Percentiles rank a stretch among this genome's conserved stretches.
Evolutionary conservation across 2,888 invertebrate genomes (phyloP).

Genomic region (Oligia strigilis): DNA sequence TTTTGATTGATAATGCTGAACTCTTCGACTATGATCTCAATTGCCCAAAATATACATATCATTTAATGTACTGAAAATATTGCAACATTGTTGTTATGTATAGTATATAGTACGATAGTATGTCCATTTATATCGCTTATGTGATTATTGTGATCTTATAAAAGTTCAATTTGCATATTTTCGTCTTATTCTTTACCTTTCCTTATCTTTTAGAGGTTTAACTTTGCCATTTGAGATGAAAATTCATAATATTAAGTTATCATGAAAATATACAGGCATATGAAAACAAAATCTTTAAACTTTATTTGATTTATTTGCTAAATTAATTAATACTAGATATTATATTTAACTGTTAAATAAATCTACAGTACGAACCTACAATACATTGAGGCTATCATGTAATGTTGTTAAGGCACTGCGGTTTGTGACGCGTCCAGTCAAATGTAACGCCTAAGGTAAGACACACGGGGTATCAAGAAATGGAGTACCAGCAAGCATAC

Average conservation of each 20-base stretch:
- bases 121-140: conserved; percentile 4
- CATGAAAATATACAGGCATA: background rate
- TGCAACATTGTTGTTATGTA: background rate
- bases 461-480: conserved; percentile 8
- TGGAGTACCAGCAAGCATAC: background rate
- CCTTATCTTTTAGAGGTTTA: background rate
- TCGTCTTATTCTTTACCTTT: conserved; percentile 13
- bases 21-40: background rate
- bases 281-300: conserved; percentile 10
- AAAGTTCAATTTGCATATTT: conserved; percentile 20
- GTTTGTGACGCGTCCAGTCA: conserved; percentile 16
- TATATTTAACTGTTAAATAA: conserved; percentile 60
- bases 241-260: background rate
- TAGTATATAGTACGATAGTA: too few relatives aligned
- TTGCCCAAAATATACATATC: background rate
- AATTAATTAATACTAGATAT: conserved; percentile 55
- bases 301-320: conserved; percentile 54
- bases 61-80: background rate
- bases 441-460: conserved; percentile 16
- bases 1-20: background rate
- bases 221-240: background rate
- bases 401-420: conserved; percentile 41
- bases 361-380: conserved; percentile 54
- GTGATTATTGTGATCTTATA: conserved; percentile 39
- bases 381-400: conserved; percentile 61